Base-by-base conservation (phyloP, 1,140 invertebrate species). In the Cepaea nemoralis region DNA sequence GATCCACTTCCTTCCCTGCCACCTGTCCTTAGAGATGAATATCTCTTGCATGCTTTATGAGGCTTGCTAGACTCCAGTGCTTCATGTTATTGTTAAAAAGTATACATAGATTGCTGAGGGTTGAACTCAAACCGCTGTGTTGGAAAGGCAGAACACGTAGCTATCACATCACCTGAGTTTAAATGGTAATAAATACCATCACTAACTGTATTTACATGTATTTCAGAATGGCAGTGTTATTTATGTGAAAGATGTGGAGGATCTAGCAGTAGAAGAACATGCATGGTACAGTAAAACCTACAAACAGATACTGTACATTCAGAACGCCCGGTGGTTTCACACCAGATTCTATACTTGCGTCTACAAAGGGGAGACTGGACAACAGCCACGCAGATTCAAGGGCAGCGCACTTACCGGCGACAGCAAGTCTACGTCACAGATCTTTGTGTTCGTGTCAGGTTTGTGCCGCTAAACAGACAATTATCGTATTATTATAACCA, bases 291-390 rank as follows among this genome's bases (percentile, higher is more conserved):
- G n/a, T 3, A 31, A 16, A 2, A 14, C n/a, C 5, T 63, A 63
- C 59, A 63, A 31, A 16, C 59, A 63, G 27, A 27, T 63, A 5
- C 59, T 63, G 1, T 63, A 63, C 59, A 63, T 63, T 31, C 59
- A 63, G 59, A 63, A 63, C 33, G 59, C 59, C n/a, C 59, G 33
- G 59, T 63, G 59, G 59, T 63, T 63, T 63, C 59, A 63, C 27
- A 63, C n/a, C 59, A 63, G 27, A 63, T 63, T 63, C 16, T 63
- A 63, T 16, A 63, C 59, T 8, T 63, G 59, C 27, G 27, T 31
- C n/a, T 63, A 63, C 59, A 19, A 31, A 10, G 59, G 27, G 8
- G 59, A 63, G 27, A 63, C 16, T 6, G 16, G 16, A 10, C n/a
- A 63, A 31, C 27, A 63, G 59, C 27, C 59, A 63, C 59, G 59